These are phyloP conservation scores for Drosophila pegasa DNA, from an alignment of 2,888 invertebrate genomes.

Conservation along the genomic window DNA sequence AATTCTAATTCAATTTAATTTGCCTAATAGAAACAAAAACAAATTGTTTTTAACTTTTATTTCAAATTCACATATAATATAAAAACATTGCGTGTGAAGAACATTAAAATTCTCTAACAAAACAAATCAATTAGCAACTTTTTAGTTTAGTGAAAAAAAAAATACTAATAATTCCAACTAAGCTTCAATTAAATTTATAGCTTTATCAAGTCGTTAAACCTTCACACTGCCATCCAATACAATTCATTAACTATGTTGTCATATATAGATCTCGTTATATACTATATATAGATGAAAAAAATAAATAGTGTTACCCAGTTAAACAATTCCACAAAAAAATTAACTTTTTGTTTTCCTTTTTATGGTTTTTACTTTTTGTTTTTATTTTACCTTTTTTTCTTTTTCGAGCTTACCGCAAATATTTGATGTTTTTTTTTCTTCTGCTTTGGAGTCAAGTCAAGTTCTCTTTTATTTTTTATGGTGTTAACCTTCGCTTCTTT, in stretches of 20 bases:
- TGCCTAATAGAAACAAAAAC: too few species aligned
- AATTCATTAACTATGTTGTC: slow-evolving; percentile 53
- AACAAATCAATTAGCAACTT: neutral
- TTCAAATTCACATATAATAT: neutral
- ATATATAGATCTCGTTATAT: slow-evolving; percentile 30
- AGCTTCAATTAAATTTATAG: slow-evolving; percentile 35
- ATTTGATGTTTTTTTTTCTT: slow-evolving; percentile 30
- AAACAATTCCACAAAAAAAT: slow-evolving; percentile 12
- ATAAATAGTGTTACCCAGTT: neutral
- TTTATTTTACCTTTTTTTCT: slow-evolving; percentile 23
- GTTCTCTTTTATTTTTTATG: slow-evolving; percentile 39
- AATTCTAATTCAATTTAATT: too few species aligned
- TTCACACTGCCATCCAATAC: slow-evolving; percentile 11
- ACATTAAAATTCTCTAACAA: neutral
- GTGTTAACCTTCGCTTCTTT: slow-evolving; percentile 55
- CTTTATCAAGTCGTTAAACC: slow-evolving; percentile 36
- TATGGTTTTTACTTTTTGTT: slow-evolving; percentile 5
- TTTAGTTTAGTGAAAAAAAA: neutral
- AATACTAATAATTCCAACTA: slow-evolving; percentile 3
- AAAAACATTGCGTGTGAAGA: neutral
- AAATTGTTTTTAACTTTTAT: neutral
- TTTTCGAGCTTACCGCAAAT: slow-evolving; percentile 30
- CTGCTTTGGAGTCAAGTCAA: slow-evolving; percentile 37
- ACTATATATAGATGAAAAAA: neutral
- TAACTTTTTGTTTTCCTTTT: slow-evolving; percentile 1